Evolutionary conservation across 2,797 vertebrate genomes (phyloP).

Genomic region (Tiaroga cobitis): DNA sequence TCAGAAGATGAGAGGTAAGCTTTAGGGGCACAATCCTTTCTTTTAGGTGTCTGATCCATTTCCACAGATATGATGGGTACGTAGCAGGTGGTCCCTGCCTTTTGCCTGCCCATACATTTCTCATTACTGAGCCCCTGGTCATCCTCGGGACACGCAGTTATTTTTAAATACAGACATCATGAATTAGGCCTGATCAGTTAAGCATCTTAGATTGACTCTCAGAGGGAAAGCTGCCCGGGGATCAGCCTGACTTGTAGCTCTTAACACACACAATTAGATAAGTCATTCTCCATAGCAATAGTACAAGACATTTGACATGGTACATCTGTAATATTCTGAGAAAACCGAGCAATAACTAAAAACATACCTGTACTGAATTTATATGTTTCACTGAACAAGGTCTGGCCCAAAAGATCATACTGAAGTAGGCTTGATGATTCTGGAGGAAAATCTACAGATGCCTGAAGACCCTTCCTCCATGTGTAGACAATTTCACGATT

Average conservation of each 20-base stretch:
- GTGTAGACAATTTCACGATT: constrained; percentile 81
- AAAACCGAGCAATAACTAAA: not conserved
- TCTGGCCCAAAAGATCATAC: constrained; percentile 81
- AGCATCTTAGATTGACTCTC: constrained; percentile 62
- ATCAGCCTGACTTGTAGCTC: constrained; percentile 20
- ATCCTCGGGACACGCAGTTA: constrained; percentile 47
- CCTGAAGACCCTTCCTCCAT: constrained; percentile 78
- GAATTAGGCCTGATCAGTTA: constrained; percentile 67
- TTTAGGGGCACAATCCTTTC: constrained; percentile 44
- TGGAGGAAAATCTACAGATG: constrained; percentile 79
- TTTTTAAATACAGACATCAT: constrained; percentile 64
- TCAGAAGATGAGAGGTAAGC: not conserved
- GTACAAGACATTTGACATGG: not conserved
- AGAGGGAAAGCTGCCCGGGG: constrained; percentile 1
- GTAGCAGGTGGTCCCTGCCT: constrained; percentile 63
- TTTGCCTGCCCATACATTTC: constrained; percentile 39
- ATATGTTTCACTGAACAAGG: constrained; percentile 75
- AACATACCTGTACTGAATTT: constrained; percentile 79
- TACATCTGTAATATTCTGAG: not conserved
- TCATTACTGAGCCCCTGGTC: constrained; percentile 5
- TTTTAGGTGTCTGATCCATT: constrained; percentile 56
- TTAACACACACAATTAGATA: constrained; percentile 9
- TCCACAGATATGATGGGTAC: constrained; percentile 63
- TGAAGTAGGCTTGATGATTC: constrained; percentile 84
- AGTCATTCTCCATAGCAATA: not conserved